phyloP scores from a whole-genome alignment of 2,888 invertebrate genomes.

The Thysanoteuthis rhombus region DNA sequence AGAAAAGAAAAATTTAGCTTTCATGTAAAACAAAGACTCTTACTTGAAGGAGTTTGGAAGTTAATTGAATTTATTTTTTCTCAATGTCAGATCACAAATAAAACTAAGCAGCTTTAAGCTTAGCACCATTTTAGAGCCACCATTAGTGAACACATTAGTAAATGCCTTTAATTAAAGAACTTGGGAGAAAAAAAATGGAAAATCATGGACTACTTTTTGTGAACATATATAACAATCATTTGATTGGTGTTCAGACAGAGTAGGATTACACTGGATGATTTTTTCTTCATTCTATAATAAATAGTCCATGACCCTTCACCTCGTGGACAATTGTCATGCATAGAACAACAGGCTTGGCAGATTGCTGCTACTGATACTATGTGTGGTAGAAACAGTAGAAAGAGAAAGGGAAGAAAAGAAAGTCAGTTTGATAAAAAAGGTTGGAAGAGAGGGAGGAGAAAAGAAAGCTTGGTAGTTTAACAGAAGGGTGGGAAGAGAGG shows the following conservation, averaged over 20 bases:
- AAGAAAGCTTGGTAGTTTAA: too few relatives aligned
- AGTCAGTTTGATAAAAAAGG: too few relatives aligned
- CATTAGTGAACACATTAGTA: not conserved
- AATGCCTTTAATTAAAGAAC: conserved; percentile 12
- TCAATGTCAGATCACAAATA: not conserved
- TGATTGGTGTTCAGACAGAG: not conserved
- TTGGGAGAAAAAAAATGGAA: not conserved
- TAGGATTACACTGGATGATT: not conserved
- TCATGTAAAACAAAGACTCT: not conserved
- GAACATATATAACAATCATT: not conserved
- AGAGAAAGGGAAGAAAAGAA: too few relatives aligned
- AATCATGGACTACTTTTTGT: not conserved
- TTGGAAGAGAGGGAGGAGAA: too few relatives aligned
- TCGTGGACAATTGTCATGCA: too few relatives aligned
- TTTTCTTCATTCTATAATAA: not conserved
- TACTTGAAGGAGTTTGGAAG: not conserved
- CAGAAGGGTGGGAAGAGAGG: too few relatives aligned
- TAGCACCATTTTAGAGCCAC: not conserved
- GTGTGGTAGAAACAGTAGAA: too few relatives aligned
- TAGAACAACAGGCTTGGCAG: too few relatives aligned
- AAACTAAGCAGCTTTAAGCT: not conserved
- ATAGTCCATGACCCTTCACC: too few relatives aligned
- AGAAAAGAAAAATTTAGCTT: not conserved
- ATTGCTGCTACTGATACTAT: too few relatives aligned
- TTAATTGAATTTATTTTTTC: not conserved